Percentiles rank a stretch among this genome's conserved stretches.
phyloP scores from a whole-genome alignment of 2,113 vertebrate species.

The Rhineura floridana region DNA sequence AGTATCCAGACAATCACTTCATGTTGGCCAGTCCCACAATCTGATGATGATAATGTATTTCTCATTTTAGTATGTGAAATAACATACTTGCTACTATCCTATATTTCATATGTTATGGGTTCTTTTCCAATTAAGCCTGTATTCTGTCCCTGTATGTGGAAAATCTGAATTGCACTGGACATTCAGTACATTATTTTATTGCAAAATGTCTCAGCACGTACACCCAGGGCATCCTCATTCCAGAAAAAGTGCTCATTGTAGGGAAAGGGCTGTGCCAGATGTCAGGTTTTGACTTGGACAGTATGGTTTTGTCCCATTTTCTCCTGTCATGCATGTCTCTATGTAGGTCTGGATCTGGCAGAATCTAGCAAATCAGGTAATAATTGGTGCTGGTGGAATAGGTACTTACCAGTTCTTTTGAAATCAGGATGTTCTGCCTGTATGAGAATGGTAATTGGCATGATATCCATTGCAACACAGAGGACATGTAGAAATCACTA shows the following conservation, averaged over 20 bases:
- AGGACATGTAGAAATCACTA: not conserved
- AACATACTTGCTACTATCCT: not conserved
- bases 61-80: too few species aligned
- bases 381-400: not conserved
- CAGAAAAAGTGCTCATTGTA: constrained; percentile 34
- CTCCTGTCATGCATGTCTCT: not conserved
- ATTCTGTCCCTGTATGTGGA: constrained; percentile 53
- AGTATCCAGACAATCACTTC: not conserved
- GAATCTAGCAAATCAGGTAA: not conserved
- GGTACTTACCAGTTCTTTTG: not conserved
- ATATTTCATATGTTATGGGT: constrained; percentile 33
- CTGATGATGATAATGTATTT: too few species aligned
- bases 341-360: not conserved
- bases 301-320: not conserved
- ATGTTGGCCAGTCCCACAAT: not conserved
- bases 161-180: constrained; percentile 57
- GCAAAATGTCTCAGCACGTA: constrained; percentile 1
- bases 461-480: rapidly evolving
- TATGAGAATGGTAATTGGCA: not conserved
- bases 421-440: not conserved
- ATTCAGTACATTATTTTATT: constrained; percentile 9
- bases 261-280: not conserved
- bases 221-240: constrained; percentile 25
- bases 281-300: not conserved
- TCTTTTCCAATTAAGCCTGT: constrained; percentile 60